These are phyloP conservation scores for Disparrhopalites patrizii DNA, from an alignment of 2,888 invertebrate species.

Conservation along the genomic window DNA sequence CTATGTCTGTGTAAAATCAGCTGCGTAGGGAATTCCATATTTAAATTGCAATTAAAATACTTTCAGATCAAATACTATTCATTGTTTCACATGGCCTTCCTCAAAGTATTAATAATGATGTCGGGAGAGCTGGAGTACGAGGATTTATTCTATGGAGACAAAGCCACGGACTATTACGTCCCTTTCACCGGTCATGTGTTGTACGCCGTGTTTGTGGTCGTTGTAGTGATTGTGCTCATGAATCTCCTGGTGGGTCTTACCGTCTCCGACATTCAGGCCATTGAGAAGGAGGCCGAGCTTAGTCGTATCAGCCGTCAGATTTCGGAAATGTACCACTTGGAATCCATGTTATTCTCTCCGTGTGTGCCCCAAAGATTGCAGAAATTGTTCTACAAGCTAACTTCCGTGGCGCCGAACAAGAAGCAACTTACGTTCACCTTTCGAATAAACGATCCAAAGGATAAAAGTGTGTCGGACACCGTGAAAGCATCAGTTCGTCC, in stretches of 20 bases:
- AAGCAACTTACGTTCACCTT: slow-evolving; percentile 33
- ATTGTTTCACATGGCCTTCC: slow-evolving; percentile 42
- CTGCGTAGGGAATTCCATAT: background rate
- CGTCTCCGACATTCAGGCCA: slow-evolving; percentile 46
- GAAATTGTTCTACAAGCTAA: too few relatives aligned
- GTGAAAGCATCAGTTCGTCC: slow-evolving; percentile 37
- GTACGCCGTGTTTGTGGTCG: slow-evolving; percentile 45
- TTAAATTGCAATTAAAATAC: background rate
- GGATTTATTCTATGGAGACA: slow-evolving; percentile 43
- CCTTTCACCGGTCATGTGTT: slow-evolving; percentile 43
- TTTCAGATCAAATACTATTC: slow-evolving; percentile 37
- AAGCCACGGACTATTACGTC: slow-evolving; percentile 15
- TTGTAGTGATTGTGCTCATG: slow-evolving; percentile 46
- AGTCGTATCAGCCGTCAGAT: slow-evolving; percentile 41
- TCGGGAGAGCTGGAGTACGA: slow-evolving; percentile 45
- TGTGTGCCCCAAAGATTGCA: slow-evolving; percentile 36
- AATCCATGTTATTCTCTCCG: slow-evolving; percentile 41
- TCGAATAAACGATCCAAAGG: slow-evolving; percentile 41
- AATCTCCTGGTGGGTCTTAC: slow-evolving; percentile 38
- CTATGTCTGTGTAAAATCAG: background rate
- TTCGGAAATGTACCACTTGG: slow-evolving; percentile 43
- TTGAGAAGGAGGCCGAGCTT: slow-evolving; percentile 43
- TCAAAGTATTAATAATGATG: slow-evolving; percentile 47
- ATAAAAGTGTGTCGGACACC: slow-evolving; percentile 40
- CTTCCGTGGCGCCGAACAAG: slow-evolving; percentile 26